Evolutionary conservation across 1,140 invertebrate species (phyloP), one percentile per base, ranked within the genome.

Genomic region (Caenorhabditis latens): DNA sequence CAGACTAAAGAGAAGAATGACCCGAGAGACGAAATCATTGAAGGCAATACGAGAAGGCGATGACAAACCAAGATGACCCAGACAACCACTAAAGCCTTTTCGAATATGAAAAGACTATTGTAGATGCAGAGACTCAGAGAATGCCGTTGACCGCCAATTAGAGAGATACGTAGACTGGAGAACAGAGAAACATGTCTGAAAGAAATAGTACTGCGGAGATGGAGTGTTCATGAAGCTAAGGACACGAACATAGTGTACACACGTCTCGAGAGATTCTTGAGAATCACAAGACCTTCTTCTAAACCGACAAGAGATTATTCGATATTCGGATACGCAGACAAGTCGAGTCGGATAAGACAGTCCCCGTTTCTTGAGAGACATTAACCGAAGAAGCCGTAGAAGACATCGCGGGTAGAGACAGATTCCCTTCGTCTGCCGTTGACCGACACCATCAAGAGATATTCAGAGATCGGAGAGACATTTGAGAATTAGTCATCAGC

Each of bases 121-220:
- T 13, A 50, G 46, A 13, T 21, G 1, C 11, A 50, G 71, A 79
- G 24, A n/a, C 43, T 2, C 71, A 48, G 46, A 79, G n/a, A n/a
- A 50, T 79, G 46, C 46, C 71, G 71, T 79, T 79, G 71, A 79
- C 71, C 71, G 46, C 14, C 71, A 48, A 50, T 79, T 48, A 50
- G 71, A 79, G 42, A 75, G 11, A 8, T n/a, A 14, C 19, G 40
- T 42, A 4, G n/a, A 50, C n/a, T 50, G 21, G 4, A 24, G 43
- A 79, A 46, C 14, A 79, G 71, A 79, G 43, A 24, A 50, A 1
- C 2, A n/a, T 19, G n/a, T 48, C 43, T 32, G 16, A 48, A 13
- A 46, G 71, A 63, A 21, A 63, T 63, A 63, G 11, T 4, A 63
- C 19, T 58, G 21, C 13, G 61, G n/a, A 8, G 8, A 19, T 63